Evolutionary conservation across 2,113 vertebrate genomes (phyloP).

Genomic region (Corythaixoides concolor): DNA sequence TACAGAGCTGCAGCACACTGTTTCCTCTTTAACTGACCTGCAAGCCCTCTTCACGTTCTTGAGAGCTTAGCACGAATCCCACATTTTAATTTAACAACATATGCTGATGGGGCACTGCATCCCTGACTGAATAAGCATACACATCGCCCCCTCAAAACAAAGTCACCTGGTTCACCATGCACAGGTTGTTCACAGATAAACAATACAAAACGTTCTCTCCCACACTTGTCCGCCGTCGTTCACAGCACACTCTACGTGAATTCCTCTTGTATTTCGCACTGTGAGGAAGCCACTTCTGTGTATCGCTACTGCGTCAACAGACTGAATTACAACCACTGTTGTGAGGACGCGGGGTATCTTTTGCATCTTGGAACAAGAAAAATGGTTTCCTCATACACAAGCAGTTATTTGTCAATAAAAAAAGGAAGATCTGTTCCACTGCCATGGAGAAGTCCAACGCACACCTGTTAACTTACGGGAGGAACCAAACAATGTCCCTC

Average conservation of each 20-base stretch:
- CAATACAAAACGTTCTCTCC: neutral
- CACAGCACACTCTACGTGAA: neutral
- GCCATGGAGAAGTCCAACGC: neutral
- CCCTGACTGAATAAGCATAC: neutral
- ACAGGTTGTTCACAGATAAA: neutral
- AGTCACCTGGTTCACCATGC: neutral
- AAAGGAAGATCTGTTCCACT: neutral
- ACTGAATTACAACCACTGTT: neutral
- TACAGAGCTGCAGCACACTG: neutral
- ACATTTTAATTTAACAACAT: neutral
- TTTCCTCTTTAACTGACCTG: neutral
- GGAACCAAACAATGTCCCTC: neutral
- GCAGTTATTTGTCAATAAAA: neutral
- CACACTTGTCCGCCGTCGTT: rapidly evolving
- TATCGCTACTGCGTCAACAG: neutral
- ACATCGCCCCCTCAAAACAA: neutral
- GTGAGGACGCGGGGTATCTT: neutral
- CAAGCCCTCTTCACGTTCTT: neutral
- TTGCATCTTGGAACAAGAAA: neutral
- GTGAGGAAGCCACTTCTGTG: neutral
- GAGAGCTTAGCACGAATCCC: neutral
- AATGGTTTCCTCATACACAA: neutral
- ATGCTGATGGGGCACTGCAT: neutral
- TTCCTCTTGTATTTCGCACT: neutral
- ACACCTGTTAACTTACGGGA: neutral